Base-by-base conservation (phyloP, 2,888 invertebrate genomes). In the Scaptomyza caliginosa region DNA sequence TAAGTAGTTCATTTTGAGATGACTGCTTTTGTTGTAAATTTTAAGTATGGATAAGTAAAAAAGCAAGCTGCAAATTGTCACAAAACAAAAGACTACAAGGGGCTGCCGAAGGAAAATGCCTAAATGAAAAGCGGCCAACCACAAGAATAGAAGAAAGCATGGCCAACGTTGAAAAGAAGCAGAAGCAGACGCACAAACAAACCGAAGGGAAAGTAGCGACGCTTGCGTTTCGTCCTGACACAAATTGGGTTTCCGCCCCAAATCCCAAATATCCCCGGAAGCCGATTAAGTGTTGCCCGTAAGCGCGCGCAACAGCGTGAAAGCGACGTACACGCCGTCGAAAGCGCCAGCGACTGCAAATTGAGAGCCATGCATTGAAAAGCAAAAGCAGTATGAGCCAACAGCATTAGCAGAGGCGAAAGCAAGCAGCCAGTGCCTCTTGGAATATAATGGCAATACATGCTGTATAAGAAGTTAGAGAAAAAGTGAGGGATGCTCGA, bases 181-280 rank as follows among this genome's bases (percentile, higher is more conserved):
- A 30, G 38, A 55, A 13, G 13, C 51, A 65, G 34, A 28, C n/a
- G 13, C 51, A 65, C 30, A 28, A 34, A 8, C 16, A 28, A 45
- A n/a, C 5, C 7, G 32, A 28, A 39, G 63, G 48, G 34, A 63
- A 63, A 64, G 59, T 46, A 60, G 57, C 67, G 34, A 26, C 43
- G 34, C 59, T 79, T 55, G 67, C 79, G 69, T 79, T 74, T 72
- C 78, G 84, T 84, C 86, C 84, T 84, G 84, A 81, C 84, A 76
- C 78, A 83, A 87, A 87, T 85, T 87, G 82, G 86, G 82, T 86
- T 88, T 85, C 82, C 87, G 84, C 84, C 86, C 86, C 57, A 88
- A 88, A 83, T 86, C 88, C 88, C 72, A 79, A 86, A 86, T 86
- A 81, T 84, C 74, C 77, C 88, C 83, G 74, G 79, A 88, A 88